These are phyloP conservation scores for Bovichtus diacanthus DNA, from an alignment of 2,797 vertebrate genomes.

Conservation along the genomic window DNA sequence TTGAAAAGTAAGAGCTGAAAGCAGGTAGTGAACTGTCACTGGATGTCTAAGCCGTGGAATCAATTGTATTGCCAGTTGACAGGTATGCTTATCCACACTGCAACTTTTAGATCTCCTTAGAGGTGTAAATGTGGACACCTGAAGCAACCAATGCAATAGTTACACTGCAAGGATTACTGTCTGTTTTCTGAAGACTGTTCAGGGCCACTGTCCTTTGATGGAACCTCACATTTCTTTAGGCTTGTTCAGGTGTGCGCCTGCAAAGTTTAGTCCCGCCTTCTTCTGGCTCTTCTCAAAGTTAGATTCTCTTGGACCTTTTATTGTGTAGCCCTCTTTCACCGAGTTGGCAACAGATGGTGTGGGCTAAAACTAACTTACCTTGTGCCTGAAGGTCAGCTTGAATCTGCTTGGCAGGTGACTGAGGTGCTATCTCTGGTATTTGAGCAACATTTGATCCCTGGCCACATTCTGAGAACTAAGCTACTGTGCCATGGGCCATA, in stretches of 20 bases:
- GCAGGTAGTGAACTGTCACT: not conserved
- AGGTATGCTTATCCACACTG: not conserved
- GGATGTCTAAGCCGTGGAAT: not conserved
- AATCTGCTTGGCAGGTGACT: conserved; percentile 35
- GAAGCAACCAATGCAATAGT: not conserved
- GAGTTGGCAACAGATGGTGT: conserved; percentile 27
- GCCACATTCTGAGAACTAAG: conserved; percentile 41
- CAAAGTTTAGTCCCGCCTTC: conserved; percentile 17
- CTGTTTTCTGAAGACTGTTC: conserved; percentile 2
- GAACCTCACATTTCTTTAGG: conserved; percentile 5
- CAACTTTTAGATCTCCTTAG: not conserved
- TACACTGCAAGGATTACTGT: not conserved
- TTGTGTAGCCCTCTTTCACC: conserved; percentile 19
- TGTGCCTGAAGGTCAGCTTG: conserved; percentile 35
- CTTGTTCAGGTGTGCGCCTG: conserved; percentile 2
- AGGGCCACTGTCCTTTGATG: conserved; percentile 9
- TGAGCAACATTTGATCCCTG: conserved; percentile 47
- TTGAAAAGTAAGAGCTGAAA: not conserved
- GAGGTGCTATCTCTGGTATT: conserved; percentile 43
- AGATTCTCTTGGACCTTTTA: conserved; percentile 7
- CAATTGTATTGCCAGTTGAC: not conserved
- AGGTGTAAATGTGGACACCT: not conserved
- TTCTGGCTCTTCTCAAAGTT: not conserved
- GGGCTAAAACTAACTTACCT: conserved; percentile 18
- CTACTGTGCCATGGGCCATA: not conserved